Base-by-base conservation (phyloP, 2,888 invertebrate species). In the Pyrrhia umbra region DNA sequence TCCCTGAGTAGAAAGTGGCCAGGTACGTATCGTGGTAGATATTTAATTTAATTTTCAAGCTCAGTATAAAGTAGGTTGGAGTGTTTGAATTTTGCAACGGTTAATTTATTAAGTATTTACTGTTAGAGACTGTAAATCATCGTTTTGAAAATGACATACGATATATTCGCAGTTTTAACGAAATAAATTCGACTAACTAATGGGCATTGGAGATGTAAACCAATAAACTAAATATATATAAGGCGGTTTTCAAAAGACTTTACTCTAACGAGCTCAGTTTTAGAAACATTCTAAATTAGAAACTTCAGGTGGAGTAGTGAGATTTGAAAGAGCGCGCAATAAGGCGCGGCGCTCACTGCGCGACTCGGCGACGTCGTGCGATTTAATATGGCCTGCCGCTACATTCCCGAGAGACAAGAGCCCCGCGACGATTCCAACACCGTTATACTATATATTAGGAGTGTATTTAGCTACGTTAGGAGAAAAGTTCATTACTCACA, bases 311-410 rank as follows among this genome's bases (percentile, higher is more conserved):
- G 56, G 79, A 75, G 70, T 69, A 67, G 47, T 72, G 80, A 82
- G 78, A 78, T 83, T 84, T 79, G 79, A 82, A 84, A 82, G 75
- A 76, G 78, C 72, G 75, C 51, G 83, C 83, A 79, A 85, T 87
- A 86, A 77, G 67, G 75, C 55, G 54, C 52, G 50, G 49, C 25
- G 21, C 49, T 20, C 54, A 62, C 60, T 47, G 47, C 20, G 45
- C 54, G 50, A 58, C 30, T 15, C 23, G 27, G 46, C 63, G 60
- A 30, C 63, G 79, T 80, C 75, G 68, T 63, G 77, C 73, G 79
- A 77, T 83, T 82, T 83, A 86, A 86, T 86, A 85, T 81, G 81
- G 72, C 74, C 66, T 65, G 69, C 54, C 68, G 69, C 59, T 56
- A 66, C 73, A 77, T 77, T 77, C 79, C 70, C 70, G 9, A 9